phyloP scores from a whole-genome alignment of 2,888 invertebrate species.

The Axea sp. region DNA sequence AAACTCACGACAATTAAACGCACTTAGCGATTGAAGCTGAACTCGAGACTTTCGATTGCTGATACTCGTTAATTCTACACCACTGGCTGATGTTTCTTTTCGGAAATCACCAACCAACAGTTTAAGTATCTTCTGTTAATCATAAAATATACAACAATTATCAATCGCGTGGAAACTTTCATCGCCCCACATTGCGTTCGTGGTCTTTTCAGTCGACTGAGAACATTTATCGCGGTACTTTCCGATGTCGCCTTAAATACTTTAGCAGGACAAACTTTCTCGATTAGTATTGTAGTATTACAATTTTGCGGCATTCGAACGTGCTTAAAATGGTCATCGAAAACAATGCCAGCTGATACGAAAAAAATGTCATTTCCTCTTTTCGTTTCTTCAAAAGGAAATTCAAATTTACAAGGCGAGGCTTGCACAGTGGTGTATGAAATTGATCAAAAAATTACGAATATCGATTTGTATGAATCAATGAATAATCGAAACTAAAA shows the following conservation, averaged over 20 bases:
- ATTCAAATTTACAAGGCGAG: too few species aligned
- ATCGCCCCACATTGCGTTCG: slow-evolving; percentile 48
- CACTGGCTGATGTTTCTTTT: slow-evolving; percentile 9
- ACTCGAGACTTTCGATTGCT: too few species aligned
- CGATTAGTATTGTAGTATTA: slow-evolving; percentile 54
- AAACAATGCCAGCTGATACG: too few species aligned
- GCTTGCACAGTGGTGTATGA: too few species aligned
- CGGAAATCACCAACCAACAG: slow-evolving; percentile 14
- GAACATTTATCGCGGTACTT: slow-evolving; percentile 57
- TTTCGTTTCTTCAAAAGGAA: too few species aligned
- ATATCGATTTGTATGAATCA: too few species aligned
- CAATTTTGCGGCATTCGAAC: too few species aligned
- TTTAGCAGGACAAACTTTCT: slow-evolving; percentile 40
- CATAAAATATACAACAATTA: slow-evolving; percentile 37
- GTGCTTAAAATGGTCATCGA: too few species aligned
- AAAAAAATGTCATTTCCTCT: too few species aligned
- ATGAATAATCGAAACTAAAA: too few species aligned
- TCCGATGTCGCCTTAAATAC: slow-evolving; percentile 46
- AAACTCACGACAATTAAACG: slow-evolving; percentile 3
- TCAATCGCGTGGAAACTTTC: slow-evolving; percentile 51
- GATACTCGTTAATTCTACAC: too few species aligned
- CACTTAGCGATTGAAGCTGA: slow-evolving; percentile 18
- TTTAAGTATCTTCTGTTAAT: slow-evolving; percentile 36
- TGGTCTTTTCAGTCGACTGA: slow-evolving; percentile 37
- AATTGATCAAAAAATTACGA: too few species aligned